Evolutionary conservation across 2,797 vertebrate species (phyloP), one percentile per base, ranked within the genome.

Genomic region (Cyclopterus lumpus): DNA sequence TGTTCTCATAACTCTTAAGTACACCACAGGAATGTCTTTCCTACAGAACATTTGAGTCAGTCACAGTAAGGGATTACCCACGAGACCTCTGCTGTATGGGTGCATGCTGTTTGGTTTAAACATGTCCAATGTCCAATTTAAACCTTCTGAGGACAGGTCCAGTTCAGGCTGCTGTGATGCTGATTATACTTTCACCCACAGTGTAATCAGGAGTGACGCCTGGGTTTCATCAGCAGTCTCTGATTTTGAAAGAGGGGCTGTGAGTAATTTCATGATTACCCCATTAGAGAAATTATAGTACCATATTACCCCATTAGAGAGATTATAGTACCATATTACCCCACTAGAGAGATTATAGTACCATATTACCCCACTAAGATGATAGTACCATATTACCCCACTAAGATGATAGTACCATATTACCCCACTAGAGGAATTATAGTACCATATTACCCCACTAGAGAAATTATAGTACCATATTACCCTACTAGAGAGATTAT

Each of bases 1-100:
- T 6, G n/a, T 6, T 20, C 22, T 57, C 51, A 61, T 22, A 38
- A 30, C 54, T 20, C 7, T 2, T 24, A 28, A 63, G 26, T 63
- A 42, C 66, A 60, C 54, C 26, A 10, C 22, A 69, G 75, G 80
- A 82, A 71, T 82, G 61, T 67, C 3, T 22, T 28, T 60, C n/a
- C 51, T 24, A 8, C 40, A 54, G n/a, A 57, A 57, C 48, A 49
- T 48, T 30, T 51, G 20, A 62, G 14, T 55, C 11, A 71, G 14
- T 51, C 57, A 49, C 38, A 26, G 7, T 40, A 44, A 57, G 40
- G 4, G 44, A 62, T 67, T 78, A 60, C 51, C 16, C 62, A 59
- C 28, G 6, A 62, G 54, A 36, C 46, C 32, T 4, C 2, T 40
- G 42, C 3, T 40, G 24, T 9, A 7, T 3, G 5, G 18, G 20